These are phyloP conservation scores for Cerastis rubricosa DNA, from an alignment of 2,888 invertebrate genomes.

Conservation along the genomic window DNA sequence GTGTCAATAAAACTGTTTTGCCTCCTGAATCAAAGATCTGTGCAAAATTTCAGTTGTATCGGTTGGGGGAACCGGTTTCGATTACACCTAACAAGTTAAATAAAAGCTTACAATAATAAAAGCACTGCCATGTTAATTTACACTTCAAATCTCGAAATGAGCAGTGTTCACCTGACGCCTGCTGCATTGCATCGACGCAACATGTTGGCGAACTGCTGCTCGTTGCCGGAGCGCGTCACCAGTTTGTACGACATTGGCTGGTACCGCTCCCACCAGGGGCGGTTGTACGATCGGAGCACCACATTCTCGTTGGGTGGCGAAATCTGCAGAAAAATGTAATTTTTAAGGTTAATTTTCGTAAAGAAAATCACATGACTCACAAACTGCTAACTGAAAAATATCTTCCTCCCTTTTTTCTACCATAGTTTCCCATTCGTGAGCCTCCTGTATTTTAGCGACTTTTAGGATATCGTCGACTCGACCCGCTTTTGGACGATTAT, in stretches of 20 bases:
- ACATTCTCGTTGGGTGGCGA: slow-evolving; percentile 91
- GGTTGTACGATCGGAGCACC: slow-evolving; percentile 84
- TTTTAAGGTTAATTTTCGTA: neutral
- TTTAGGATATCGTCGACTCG: neutral
- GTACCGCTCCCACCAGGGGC: slow-evolving; percentile 97
- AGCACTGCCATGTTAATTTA: neutral
- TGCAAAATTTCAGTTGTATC: too few species aligned
- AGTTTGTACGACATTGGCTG: slow-evolving; percentile 95
- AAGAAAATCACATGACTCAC: neutral
- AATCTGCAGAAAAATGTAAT: slow-evolving; percentile 76
- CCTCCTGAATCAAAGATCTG: too few species aligned
- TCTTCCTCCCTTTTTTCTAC: neutral
- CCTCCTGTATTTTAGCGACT: neutral
- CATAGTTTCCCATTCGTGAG: neutral
- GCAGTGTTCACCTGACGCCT: slow-evolving; percentile 91
- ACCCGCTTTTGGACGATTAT: neutral
- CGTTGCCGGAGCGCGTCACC: slow-evolving; percentile 93
- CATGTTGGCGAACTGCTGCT: slow-evolving; percentile 93
- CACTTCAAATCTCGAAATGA: neutral
- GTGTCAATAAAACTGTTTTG: too few species aligned
- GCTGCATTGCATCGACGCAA: slow-evolving; percentile 93
- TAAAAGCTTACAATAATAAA: too few species aligned
- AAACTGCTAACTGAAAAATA: neutral
- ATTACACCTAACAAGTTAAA: too few species aligned
- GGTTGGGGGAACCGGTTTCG: too few species aligned